phyloP scores from a whole-genome alignment of 2,888 invertebrate species.

The Dioctria linearis region DNA sequence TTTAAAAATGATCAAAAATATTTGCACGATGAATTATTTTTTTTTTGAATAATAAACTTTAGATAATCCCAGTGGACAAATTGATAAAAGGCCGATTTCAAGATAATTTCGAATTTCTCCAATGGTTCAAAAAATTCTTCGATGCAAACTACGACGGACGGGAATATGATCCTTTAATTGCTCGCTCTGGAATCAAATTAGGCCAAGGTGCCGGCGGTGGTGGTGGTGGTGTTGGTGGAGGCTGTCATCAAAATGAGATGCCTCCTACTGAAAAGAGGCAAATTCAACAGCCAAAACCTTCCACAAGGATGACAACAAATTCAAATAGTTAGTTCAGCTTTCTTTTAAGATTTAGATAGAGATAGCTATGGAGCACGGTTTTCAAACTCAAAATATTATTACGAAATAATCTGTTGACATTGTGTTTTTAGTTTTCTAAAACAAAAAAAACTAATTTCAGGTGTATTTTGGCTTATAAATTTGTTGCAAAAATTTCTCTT shows the following conservation, averaged over 20 bases:
- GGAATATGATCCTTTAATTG: conserved; percentile 94
- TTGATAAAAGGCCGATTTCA: conserved; percentile 99
- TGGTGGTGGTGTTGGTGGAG: too few relatives aligned
- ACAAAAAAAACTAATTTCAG: conserved; percentile 41
- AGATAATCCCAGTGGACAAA: conserved; percentile 99
- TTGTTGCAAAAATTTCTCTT: conserved; percentile 16
- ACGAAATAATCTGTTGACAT: conserved; percentile 22
- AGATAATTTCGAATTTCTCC: conserved; percentile 99
- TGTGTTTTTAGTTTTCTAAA: conserved; percentile 30
- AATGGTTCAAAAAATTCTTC: conserved; percentile 99
- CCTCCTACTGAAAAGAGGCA: conserved; percentile 65
- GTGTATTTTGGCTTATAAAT: conserved; percentile 46
- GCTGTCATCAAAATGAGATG: conserved; percentile 62
- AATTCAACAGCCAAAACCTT: conserved; percentile 65
- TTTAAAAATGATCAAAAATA: conserved; percentile 5
- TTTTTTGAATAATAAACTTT: conserved; percentile 37
- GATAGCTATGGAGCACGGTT: conserved; percentile 54
- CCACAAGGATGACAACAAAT: conserved; percentile 54
- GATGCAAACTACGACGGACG: conserved; percentile 99
- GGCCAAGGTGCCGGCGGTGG: conserved; percentile 77
- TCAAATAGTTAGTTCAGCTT: conserved; percentile 60
- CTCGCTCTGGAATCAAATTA: conserved; percentile 86
- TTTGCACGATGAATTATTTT: conserved; percentile 25
- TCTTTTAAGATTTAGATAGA: conserved; percentile 23
- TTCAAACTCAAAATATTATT: conserved; percentile 25